A percentile compares a stretch with the other conserved stretches of the same genome.
These are phyloP conservation scores for Callipepla squamata DNA, from an alignment of 2,113 vertebrate genomes.

Conservation along the genomic window DNA sequence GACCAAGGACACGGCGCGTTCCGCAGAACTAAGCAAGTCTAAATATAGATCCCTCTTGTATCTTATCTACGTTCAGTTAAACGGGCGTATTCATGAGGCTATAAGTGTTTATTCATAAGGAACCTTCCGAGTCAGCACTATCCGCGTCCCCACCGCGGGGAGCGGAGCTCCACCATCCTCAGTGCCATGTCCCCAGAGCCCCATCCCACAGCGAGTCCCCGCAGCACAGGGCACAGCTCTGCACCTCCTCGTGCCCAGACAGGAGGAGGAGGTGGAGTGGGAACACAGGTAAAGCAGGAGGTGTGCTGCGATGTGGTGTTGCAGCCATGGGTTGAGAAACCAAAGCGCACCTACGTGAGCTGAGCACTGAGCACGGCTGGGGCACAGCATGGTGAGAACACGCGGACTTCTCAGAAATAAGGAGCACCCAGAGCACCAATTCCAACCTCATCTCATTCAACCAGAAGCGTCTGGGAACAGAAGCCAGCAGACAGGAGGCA, in stretches of 20 bases:
- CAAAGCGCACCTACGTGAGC: background rate
- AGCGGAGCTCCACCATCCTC: fast-evolving
- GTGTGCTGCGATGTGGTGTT: fast-evolving
- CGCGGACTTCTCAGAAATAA: background rate
- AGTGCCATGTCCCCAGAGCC: fast-evolving
- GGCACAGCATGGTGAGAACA: too few species aligned
- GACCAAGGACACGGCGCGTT: fast-evolving
- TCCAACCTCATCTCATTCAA: background rate
- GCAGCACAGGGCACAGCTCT: background rate
- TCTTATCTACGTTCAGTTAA: background rate
- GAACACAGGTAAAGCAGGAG: background rate
- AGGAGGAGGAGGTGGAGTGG: background rate
- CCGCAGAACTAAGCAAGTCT: background rate
- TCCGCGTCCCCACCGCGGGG: fast-evolving
- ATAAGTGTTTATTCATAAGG: fast-evolving
- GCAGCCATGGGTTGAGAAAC: background rate
- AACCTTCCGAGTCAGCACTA: background rate
- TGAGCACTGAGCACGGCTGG: fast-evolving
- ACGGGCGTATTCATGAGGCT: fast-evolving
- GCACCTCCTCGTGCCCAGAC: background rate
- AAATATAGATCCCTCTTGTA: background rate
- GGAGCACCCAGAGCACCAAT: background rate
- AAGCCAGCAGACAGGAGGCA: background rate
- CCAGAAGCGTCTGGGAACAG: fast-evolving
- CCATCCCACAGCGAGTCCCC: background rate